Evolutionary conservation across 2,888 invertebrate species (phyloP).

Genomic region (Malthinus flaveolus): DNA sequence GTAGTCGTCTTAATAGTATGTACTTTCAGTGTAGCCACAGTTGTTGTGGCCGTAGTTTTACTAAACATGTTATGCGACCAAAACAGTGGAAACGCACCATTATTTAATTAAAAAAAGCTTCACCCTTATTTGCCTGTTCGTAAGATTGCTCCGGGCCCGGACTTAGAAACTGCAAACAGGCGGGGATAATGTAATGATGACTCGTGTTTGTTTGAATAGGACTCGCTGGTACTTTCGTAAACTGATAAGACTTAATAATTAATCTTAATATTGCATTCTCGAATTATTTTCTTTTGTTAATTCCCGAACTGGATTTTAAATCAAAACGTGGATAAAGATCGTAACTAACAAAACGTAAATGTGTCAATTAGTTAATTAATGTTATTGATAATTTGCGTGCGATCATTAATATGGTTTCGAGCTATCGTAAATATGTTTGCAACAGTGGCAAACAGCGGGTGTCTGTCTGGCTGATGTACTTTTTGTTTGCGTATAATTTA

Average conservation of each 20-base stretch:
- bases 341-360: conserved; percentile 43
- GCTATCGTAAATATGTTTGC: conserved; percentile 42
- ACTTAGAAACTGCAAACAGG: conserved; percentile 16
- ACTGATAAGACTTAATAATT: conserved; percentile 51
- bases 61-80: too few relatives aligned
- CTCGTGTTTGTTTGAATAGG: conserved; percentile 54
- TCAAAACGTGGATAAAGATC: not conserved
- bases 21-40: too few relatives aligned
- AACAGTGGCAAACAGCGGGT: conserved; percentile 49
- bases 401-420: conserved; percentile 35
- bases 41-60: too few relatives aligned
- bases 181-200: conserved; percentile 38
- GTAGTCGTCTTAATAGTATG: too few relatives aligned
- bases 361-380: conserved; percentile 55
- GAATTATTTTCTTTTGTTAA: conserved; percentile 41
- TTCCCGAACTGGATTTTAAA: not conserved
- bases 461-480: conserved; percentile 39
- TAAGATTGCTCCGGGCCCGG: conserved; percentile 16
- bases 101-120: not conserved
- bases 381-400: conserved; percentile 56
- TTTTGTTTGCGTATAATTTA: conserved; percentile 10
- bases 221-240: conserved; percentile 45
- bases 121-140: conserved; percentile 10
- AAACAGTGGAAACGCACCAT: conserved; percentile 8
- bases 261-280: conserved; percentile 55